A percentile compares a stretch with the other conserved stretches of the same genome.
Evolutionary conservation across 2,888 invertebrate species (phyloP).

Genomic region (Brenthis daphne): DNA sequence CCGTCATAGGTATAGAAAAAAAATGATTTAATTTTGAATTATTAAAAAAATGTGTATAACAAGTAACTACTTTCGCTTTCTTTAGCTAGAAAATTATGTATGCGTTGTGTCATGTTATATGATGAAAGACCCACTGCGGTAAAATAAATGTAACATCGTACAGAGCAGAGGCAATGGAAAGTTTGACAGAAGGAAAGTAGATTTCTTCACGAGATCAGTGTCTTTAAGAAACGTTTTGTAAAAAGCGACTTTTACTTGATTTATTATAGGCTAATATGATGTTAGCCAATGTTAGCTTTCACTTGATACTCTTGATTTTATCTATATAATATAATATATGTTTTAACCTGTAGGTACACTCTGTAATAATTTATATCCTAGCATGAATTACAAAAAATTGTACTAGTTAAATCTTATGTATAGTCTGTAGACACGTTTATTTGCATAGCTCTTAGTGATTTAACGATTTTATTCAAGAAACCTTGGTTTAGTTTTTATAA

Average conservation of each 20-base stretch:
- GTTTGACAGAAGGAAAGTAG: slow-evolving; percentile 51
- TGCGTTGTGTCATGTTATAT: neutral
- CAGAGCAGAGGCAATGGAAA: slow-evolving; percentile 50
- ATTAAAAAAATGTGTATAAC: too few relatives aligned
- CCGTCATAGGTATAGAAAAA: too few relatives aligned
- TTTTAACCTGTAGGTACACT: neutral
- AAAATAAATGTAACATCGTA: slow-evolving; percentile 23
- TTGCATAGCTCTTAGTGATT: too few relatives aligned
- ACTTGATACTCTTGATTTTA: slow-evolving; percentile 7
- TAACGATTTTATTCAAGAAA: too few relatives aligned
- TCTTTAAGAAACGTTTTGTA: slow-evolving; percentile 29
- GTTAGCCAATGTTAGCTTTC: slow-evolving; percentile 25
- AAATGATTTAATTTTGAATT: too few relatives aligned
- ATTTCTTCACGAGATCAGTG: slow-evolving; percentile 48
- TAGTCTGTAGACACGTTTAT: too few relatives aligned
- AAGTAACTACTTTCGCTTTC: too few relatives aligned
- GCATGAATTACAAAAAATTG: too few relatives aligned
- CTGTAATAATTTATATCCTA: neutral
- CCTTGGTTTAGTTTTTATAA: neutral
- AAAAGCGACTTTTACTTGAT: slow-evolving; percentile 37
- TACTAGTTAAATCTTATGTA: too few relatives aligned
- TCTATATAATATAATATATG: neutral
- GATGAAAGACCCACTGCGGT: neutral
- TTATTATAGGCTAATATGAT: slow-evolving; percentile 26
- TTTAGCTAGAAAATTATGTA: neutral